Evolutionary conservation across 2,113 vertebrate genomes (phyloP), one percentile per base, ranked within the genome.

Genomic region (Cygnus buccinator): DNA sequence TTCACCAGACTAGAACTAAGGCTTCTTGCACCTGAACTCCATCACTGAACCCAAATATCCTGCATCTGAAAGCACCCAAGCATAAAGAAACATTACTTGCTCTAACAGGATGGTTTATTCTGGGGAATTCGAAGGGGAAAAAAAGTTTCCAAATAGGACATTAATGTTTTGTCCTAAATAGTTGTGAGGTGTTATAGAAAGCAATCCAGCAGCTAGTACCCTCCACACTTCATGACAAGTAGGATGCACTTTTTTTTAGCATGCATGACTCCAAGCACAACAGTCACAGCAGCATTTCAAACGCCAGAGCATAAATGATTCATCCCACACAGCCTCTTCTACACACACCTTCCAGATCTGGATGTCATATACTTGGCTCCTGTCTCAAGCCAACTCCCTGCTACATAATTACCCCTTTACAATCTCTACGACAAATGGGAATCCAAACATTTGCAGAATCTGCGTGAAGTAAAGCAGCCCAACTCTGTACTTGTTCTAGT

Each of bases 401-500:
- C 66, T 46, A 4, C 0, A 1, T 18, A 44, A 81, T 13, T 7
- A 25, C 9, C 48, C 46, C 65, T 43, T 54, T 4, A 1, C 4
- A 20, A 39, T 2, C n/a, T 2, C 5, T 9, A 7, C 15, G 11
- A 0, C 4, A 8, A 55, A 41, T 0, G 31, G 44, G 39, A 43
- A 28, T 2, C 17, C 71, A n/a, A n/a, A 6, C 29, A 4, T 5
- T 0, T 44, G 73, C 46, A 54, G 77, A 35, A 10, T 0, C 33
- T 29, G 44, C 39, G 16, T 11, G 14, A 35, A 39, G 50, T 5
- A 67, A 16, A 6, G 3, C 62, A 52, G 41, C 23, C 21, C 14
- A 23, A 9, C 76, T 70, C 19, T 3, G 18, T 29, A 5, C 43
- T 48, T 44, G 26, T 22, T 35, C 67, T 5, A 10, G 35, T 62